Conservation (phyloP, 1,140 invertebrate species). For the Aphis gossypii region DNA sequence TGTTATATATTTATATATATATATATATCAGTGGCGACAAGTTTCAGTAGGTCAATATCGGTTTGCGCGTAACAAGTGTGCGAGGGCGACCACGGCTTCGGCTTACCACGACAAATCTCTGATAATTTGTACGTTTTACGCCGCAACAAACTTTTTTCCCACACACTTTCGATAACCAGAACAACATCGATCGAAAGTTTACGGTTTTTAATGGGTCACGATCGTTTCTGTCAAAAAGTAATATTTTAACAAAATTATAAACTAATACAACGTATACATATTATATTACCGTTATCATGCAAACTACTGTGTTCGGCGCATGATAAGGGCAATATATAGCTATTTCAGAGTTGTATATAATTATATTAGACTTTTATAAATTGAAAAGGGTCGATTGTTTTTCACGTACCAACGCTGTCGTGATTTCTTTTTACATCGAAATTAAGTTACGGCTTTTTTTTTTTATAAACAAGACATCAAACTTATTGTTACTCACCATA, state of each 20-base stretch:
- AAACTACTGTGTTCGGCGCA: not conserved
- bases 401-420: not conserved
- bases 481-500: too few relatives aligned
- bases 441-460: too few relatives aligned
- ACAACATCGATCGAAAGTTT: not conserved
- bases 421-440: not conserved
- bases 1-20: not conserved
- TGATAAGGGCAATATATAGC: not conserved
- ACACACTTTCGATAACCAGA: not conserved
- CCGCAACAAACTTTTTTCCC: not conserved
- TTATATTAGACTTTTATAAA: not conserved
- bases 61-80: conserved; percentile 14
- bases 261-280: not conserved
- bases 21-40: not conserved
- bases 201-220: not conserved
- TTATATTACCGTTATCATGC: not conserved
- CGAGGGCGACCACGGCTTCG: not conserved
- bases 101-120: not conserved
- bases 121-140: not conserved
- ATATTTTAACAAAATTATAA: not conserved
- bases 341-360: not conserved
- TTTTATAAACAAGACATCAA: too few relatives aligned
- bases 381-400: not conserved
- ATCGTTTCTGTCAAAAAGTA: not conserved
- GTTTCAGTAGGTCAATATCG: conserved; percentile 15